Evolutionary conservation across 2,888 invertebrate genomes (phyloP).

Genomic region (Zaprionus bogoriensis): DNA sequence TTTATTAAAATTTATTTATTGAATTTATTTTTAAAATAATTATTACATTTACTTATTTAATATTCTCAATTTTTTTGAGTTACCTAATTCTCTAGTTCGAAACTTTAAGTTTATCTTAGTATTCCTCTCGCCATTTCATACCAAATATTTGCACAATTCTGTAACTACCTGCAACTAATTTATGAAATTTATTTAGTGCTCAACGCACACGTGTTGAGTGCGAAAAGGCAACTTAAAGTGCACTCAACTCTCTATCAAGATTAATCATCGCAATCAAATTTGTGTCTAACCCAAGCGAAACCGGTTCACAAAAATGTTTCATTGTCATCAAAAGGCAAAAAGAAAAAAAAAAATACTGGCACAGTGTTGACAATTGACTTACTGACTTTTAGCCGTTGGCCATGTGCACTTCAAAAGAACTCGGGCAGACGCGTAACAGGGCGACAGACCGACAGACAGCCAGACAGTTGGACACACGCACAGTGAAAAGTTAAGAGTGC

Average conservation of each 20-base stretch:
- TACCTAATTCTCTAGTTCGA: too few relatives aligned
- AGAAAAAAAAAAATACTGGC: background rate
- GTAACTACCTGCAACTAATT: background rate
- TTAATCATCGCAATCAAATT: slow-evolving; percentile 32
- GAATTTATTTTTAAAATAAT: too few relatives aligned
- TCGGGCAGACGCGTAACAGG: too few relatives aligned
- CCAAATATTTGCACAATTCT: too few relatives aligned
- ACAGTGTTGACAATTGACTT: slow-evolving; percentile 69
- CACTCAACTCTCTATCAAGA: slow-evolving; percentile 13
- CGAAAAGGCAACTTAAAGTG: slow-evolving; percentile 2
- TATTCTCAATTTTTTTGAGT: too few relatives aligned
- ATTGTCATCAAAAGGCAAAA: slow-evolving; percentile 11
- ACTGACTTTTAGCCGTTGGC: slow-evolving; percentile 65
- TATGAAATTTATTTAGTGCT: too few relatives aligned
- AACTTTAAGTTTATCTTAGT: too few relatives aligned
- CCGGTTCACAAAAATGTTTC: slow-evolving; percentile 46
- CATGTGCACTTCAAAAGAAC: slow-evolving; percentile 25
- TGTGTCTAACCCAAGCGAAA: background rate
- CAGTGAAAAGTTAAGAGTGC: slow-evolving; percentile 13
- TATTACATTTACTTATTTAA: too few relatives aligned
- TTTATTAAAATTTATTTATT: too few relatives aligned
- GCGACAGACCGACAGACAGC: slow-evolving; percentile 7
- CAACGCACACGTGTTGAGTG: background rate
- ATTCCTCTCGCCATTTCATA: too few relatives aligned
- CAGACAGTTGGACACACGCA: background rate